phyloP scores from a whole-genome alignment of 2,888 invertebrate species.

The Anticlea derivata region DNA sequence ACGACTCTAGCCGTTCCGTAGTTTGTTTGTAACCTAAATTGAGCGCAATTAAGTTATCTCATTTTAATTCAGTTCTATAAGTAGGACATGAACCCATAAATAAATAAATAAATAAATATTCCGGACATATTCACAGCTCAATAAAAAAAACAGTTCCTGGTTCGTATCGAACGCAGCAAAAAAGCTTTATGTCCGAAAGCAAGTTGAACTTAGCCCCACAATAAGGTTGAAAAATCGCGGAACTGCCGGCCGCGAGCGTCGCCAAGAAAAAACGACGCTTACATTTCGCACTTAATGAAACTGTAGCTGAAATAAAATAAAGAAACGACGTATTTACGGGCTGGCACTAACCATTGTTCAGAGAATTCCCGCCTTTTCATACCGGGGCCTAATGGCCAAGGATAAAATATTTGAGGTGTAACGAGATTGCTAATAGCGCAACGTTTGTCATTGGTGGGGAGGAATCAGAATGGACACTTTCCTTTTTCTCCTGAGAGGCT shows the following conservation, averaged over 20 bases:
- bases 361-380: slow-evolving; percentile 59
- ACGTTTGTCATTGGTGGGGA: slow-evolving; percentile 41
- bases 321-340: slow-evolving; percentile 70
- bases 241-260: slow-evolving; percentile 69
- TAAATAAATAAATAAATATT: too few species aligned
- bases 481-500: too few species aligned
- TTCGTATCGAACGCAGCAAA: slow-evolving; percentile 15
- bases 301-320: slow-evolving; percentile 78
- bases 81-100: background rate
- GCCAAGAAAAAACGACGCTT: slow-evolving; percentile 71
- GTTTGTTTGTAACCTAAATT: too few species aligned
- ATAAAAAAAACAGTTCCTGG: background rate
- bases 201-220: slow-evolving; percentile 63
- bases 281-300: slow-evolving; percentile 82
- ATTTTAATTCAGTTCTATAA: background rate
- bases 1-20: too few species aligned
- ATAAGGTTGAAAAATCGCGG: slow-evolving; percentile 80
- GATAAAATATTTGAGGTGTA: slow-evolving; percentile 60
- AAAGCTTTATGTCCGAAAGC: slow-evolving; percentile 17
- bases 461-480: slow-evolving; percentile 17
- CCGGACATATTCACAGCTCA: too few species aligned
- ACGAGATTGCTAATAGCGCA: slow-evolving; percentile 42
- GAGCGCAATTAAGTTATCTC: background rate
- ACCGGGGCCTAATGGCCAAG: slow-evolving; percentile 57
- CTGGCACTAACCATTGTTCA: slow-evolving; percentile 68